These are phyloP conservation scores for Grammomys dolichurus DNA, from an alignment of 2,113 vertebrate species.

Conservation along the genomic window DNA sequence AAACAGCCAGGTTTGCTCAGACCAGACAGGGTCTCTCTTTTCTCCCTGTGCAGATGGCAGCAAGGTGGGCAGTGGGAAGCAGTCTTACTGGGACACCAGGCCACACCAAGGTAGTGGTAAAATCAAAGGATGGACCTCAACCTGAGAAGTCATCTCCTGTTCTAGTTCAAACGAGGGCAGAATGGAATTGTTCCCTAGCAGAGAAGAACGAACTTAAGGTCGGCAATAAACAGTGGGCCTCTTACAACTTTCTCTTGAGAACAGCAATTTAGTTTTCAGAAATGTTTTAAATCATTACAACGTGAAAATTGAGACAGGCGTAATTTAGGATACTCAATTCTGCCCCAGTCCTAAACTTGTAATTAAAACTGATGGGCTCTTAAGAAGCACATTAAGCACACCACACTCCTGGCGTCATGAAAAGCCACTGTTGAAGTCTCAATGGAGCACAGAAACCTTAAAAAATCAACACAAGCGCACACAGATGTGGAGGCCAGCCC, in stretches of 20 bases:
- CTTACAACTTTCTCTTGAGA: slow-evolving; percentile 31
- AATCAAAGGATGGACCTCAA: neutral
- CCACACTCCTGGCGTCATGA: neutral
- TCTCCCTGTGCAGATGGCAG: slow-evolving; percentile 10
- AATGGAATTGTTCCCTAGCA: neutral
- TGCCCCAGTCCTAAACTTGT: neutral
- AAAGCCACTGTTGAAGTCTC: slow-evolving; percentile 28
- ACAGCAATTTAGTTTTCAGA: slow-evolving; percentile 53
- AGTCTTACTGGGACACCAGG: neutral
- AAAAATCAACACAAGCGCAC: neutral
- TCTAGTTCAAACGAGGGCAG: slow-evolving; percentile 45
- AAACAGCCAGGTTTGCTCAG: neutral
- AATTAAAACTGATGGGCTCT: slow-evolving; percentile 18
- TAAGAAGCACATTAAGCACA: neutral
- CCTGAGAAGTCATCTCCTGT: slow-evolving; percentile 26
- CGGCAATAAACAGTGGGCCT: slow-evolving; percentile 4
- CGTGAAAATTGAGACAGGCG: slow-evolving; percentile 31
- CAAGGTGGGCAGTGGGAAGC: neutral
- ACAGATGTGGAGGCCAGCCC: neutral
- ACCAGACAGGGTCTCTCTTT: neutral
- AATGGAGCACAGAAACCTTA: neutral
- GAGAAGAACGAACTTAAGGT: slow-evolving; percentile 22
- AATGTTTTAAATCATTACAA: slow-evolving; percentile 20
- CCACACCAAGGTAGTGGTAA: neutral
- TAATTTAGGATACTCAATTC: slow-evolving; percentile 42